These are phyloP conservation scores for Protobothrops flavoviridis DNA, from an alignment of 2,113 vertebrate genomes.

Conservation along the genomic window DNA sequence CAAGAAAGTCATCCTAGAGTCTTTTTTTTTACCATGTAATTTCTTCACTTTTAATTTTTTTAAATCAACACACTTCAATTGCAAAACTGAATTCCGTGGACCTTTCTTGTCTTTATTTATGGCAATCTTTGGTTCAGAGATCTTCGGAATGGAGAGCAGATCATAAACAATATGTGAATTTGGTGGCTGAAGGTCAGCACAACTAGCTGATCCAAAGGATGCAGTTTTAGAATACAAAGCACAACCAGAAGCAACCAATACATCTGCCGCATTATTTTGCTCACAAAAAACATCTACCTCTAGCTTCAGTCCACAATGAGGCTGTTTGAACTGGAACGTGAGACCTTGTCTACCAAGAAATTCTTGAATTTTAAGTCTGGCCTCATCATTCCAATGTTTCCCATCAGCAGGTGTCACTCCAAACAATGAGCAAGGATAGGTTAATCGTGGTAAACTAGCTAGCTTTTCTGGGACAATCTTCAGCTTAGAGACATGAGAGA, in stretches of 20 bases:
- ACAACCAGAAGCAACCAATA: slow-evolving; percentile 60
- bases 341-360: slow-evolving; percentile 71
- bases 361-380: slow-evolving; percentile 70
- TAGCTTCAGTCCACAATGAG: slow-evolving; percentile 50
- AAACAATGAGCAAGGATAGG: slow-evolving; percentile 74
- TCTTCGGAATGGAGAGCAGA: background rate
- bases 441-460: slow-evolving; percentile 69
- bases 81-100: slow-evolving; percentile 3
- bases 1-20: background rate
- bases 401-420: slow-evolving; percentile 68
- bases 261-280: slow-evolving; percentile 41
- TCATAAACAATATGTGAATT: background rate
- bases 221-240: slow-evolving; percentile 44
- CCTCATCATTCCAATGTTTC: slow-evolving; percentile 76
- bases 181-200: background rate
- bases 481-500: slow-evolving; percentile 63
- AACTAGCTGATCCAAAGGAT: background rate
- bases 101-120: slow-evolving; percentile 11
- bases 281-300: slow-evolving; percentile 60
- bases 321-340: slow-evolving; percentile 71
- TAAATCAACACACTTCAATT: slow-evolving; percentile 1
- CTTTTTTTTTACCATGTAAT: slow-evolving; percentile 25
- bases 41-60: slow-evolving; percentile 8
- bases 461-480: slow-evolving; percentile 74
- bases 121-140: background rate